Base-by-base conservation (phyloP, 2,113 vertebrate genomes). In the Xyliphius kryptos region DNA sequence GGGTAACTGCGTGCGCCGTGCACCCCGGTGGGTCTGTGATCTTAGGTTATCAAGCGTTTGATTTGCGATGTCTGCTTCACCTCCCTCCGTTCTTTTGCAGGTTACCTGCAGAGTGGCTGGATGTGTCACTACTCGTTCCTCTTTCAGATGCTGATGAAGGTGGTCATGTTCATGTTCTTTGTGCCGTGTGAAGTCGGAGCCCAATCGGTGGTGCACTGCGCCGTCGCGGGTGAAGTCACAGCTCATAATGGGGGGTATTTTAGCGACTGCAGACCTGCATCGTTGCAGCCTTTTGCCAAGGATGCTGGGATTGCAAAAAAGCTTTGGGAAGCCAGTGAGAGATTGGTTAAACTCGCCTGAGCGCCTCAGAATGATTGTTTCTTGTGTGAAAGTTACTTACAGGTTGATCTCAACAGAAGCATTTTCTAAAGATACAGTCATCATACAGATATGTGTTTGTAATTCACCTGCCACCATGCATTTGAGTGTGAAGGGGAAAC, bases 321-420 rank as follows among this genome's bases (percentile, higher is more conserved):
- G 63, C 81, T 89, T 52, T 89, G 89, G 88, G 89, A 89, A 55
- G 86, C 84, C 63, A 90, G 88, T 46, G 87, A 89, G 76, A 80
- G 86, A 65, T 75, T 90, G 59, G 87, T 89, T 51, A 85, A 80
- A 8, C 79, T 83, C 13, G 77, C 66, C 37, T 89, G 75, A 86
- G 1, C n/a, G 1, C 1, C 22, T 32, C 1, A 9, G 32, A 9
- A 13, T 4, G 9, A 32, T 55, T 26, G 43, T n/a, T 62, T 4
- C 37, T 19, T 46, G 38, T 16, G 2, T 50, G 16, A 21, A n/a
- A 4, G 8, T 20, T 50, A n/a, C 1, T n/a, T 41, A n/a, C 54
- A 57, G 17, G 13, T 47, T 38, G 7, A 46, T 1, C n/a, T n/a
- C 12, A 46, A 41, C 40, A 32, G 26, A 32, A 32, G 26, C 26